phyloP scores from a whole-genome alignment of 2,797 vertebrate species.

The Falco cherrug region DNA sequence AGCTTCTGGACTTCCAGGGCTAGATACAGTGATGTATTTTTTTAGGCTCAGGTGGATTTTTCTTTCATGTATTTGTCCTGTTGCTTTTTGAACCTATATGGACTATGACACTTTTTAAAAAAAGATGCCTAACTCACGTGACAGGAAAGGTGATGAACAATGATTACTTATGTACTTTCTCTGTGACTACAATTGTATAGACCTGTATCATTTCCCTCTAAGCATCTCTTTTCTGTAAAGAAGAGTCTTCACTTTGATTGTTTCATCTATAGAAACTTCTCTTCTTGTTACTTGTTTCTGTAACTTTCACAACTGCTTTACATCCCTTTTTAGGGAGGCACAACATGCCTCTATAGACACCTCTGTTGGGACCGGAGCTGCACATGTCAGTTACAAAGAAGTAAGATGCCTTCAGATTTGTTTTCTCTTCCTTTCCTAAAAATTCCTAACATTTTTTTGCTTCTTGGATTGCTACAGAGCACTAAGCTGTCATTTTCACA shows the following conservation, averaged over 20 bases:
- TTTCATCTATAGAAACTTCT: neutral
- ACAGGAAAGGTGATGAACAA: neutral
- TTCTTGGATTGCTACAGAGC: neutral
- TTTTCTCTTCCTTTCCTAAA: neutral
- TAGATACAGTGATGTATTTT: neutral
- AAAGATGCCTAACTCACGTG: neutral
- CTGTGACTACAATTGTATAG: neutral
- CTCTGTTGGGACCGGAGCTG: neutral
- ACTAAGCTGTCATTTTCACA: neutral
- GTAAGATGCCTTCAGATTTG: neutral
- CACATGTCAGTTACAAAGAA: neutral
- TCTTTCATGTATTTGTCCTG: neutral
- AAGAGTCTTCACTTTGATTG: neutral
- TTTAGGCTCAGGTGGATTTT: neutral
- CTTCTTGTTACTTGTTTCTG: neutral
- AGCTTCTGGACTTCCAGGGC: neutral
- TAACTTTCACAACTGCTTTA: neutral
- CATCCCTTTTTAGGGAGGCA: neutral
- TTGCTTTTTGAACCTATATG: neutral
- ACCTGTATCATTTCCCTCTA: neutral
- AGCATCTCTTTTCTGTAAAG: neutral
- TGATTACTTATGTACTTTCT: neutral
- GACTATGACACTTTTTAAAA: neutral
- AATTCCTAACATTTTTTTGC: neutral
- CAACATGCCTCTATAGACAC: neutral